A percentile compares a stretch with the other conserved stretches of the same genome.
Evolutionary conservation across 2,797 vertebrate genomes (phyloP).

Genomic region (Sylvilagus floridanus): DNA sequence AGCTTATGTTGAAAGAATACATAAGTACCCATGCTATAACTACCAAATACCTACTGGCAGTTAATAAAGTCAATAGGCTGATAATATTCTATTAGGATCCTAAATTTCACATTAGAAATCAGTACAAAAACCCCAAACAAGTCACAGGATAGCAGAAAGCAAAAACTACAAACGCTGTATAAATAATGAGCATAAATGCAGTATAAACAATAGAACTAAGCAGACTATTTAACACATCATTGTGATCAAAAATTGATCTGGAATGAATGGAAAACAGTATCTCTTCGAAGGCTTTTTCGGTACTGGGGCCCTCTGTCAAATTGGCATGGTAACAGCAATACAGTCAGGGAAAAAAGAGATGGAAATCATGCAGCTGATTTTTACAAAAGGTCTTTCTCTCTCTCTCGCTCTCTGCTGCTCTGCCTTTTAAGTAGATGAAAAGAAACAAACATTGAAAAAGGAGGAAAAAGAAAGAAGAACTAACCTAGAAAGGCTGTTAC

Average conservation of each 20-base stretch:
- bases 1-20: slow-evolving; percentile 13
- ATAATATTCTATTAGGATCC: background rate
- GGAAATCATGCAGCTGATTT: background rate
- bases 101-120: background rate
- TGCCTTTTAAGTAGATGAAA: too few species aligned
- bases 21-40: background rate
- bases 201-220: background rate
- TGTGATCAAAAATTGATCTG: background rate
- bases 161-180: background rate
- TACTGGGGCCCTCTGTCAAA: background rate
- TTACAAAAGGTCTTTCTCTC: background rate
- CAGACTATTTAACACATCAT: background rate
- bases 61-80: background rate
- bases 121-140: background rate
- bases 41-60: background rate
- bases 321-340: background rate
- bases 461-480: slow-evolving; percentile 75
- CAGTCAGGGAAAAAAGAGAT: background rate
- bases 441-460: too few species aligned
- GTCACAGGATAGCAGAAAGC: background rate
- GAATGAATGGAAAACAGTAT: slow-evolving; percentile 22
- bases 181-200: background rate
- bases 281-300: background rate
- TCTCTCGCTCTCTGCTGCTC: too few species aligned
- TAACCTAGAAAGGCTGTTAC: slow-evolving; percentile 89